Base-by-base conservation (phyloP, 2,113 vertebrate genomes). In the Tachysurus vachellii region DNA sequence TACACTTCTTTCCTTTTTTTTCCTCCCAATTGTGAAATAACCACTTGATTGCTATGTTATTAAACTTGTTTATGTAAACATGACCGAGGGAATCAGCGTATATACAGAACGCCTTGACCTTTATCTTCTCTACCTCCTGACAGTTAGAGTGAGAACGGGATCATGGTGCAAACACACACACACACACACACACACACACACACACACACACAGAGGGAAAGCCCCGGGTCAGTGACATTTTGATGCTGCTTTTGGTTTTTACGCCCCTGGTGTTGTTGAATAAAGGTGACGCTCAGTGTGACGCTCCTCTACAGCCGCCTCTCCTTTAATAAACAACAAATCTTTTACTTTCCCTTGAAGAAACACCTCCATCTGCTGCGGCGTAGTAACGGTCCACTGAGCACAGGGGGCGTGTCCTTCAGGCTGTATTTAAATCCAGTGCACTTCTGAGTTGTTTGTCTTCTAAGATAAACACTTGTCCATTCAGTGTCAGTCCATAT, bases 41-140 rank as follows among this genome's bases (percentile, higher is more conserved):
- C 98, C 98, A 99, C 98, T 36, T 99, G 97, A 99, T 97, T 97
- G 98, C 97, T 98, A 96, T 98, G 97, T 97, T 98, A 95, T 95
- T 95, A 97, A 97, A 98, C 96, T 93, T 95, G 94, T 97, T 97
- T 96, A 96, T 98, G 97, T 98, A 97, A 97, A 97, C 97, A 97
- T 93, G 91, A 96, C 93, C 96, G 96, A 97, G 95, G 94, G 97
- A 96, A 96, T 96, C 95, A 97, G 96, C 97, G 96, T 95, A 96
- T 95, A 96, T 97, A 99, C 97, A 97, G 97, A 98, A 96, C 93
- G 96, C 97, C 97, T 94, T 97, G 97, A 96, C 96, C 95, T 96
- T 97, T 99, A 98, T 96, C 81, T 26, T 90, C 89, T 83, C 62
- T 80, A 86, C 17, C 28, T 85, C 68, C 95, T 93, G 96, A 96